Evolutionary conservation across 2,888 invertebrate genomes (phyloP), one percentile per base, ranked within the genome.

Genomic region (Blastobasis adustella): DNA sequence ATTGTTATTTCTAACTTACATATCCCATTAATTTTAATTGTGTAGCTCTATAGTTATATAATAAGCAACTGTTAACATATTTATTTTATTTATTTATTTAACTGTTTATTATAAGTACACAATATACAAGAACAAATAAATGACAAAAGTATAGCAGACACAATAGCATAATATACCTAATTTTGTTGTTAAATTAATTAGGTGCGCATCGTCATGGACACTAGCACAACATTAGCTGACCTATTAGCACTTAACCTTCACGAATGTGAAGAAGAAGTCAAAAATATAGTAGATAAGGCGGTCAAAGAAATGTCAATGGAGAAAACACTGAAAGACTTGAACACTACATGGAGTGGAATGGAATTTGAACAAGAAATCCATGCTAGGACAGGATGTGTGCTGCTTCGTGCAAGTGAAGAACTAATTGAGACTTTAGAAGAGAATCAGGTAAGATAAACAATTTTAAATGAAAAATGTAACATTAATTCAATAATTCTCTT

Each of bases 291-390:
- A 6, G 98, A 98, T 78, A 98, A 98, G 86, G 98, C 98, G 0
- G 97, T 98, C 0, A 98, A 98, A 83, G 98, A 98, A 89, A 97
- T 98, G 96, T 96, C 97, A 3, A 98, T 98, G 98, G 98, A 98
- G 80, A 98, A 98, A 77, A 94, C 95, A 51, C 89, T 98, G 49
- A 92, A 95, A 60, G 98, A 98, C 69, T 82, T 98, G 53, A 93
- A 98, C 69, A 91, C 93, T 5, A 98, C 97, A 0, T 98, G 98
- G 97, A 94, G 96, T 46, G 91, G 92, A 2, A 96, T 98, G 96
- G 96, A 96, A 80, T 98, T 98, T 72, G 95, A 96, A 67, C 93
- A 96, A 80, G 98, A 98, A 79, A 87, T 92, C 49, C 98, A 98
- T 79, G 83, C 93, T 5, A 90, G 98, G 69, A 98, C 98, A 8